These are phyloP conservation scores for Lypha dubia DNA, from an alignment of 2,888 invertebrate species.

Conservation along the genomic window DNA sequence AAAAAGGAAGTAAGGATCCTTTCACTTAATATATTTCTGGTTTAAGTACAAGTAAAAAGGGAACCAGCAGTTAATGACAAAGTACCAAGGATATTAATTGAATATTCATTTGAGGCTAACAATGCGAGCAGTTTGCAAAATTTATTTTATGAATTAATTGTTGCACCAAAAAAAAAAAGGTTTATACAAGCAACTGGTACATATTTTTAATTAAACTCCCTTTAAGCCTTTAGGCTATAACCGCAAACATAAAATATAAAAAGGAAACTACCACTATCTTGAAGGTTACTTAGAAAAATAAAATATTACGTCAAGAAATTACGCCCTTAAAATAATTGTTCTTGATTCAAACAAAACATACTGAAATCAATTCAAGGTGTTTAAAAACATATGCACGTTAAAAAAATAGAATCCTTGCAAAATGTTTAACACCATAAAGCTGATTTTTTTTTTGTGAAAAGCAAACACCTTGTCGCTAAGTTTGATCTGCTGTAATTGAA, in stretches of 20 bases:
- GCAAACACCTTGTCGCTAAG: conserved; percentile 3
- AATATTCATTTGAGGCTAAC: neutral
- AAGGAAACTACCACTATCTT: conserved; percentile 31
- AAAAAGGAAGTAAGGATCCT: neutral
- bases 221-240: conserved; percentile 35
- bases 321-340: conserved; percentile 23
- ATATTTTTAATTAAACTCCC: neutral
- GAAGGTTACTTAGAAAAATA: conserved; percentile 21
- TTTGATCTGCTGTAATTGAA: neutral
- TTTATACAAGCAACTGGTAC: conserved; percentile 36
- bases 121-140: neutral
- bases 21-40: neutral
- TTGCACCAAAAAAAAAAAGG: conserved; percentile 18
- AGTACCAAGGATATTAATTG: neutral
- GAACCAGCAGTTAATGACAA: neutral
- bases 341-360: neutral
- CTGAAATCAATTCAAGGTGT: neutral
- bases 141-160: neutral
- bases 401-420: neutral
- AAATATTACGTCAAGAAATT: conserved; percentile 38
- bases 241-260: neutral
- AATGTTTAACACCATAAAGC: neutral
- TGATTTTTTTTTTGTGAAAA: neutral
- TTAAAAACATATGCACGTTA: neutral
- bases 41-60: neutral